Evolutionary conservation across 2,888 invertebrate genomes (phyloP).

Genomic region (Crossocerus cetratus): DNA sequence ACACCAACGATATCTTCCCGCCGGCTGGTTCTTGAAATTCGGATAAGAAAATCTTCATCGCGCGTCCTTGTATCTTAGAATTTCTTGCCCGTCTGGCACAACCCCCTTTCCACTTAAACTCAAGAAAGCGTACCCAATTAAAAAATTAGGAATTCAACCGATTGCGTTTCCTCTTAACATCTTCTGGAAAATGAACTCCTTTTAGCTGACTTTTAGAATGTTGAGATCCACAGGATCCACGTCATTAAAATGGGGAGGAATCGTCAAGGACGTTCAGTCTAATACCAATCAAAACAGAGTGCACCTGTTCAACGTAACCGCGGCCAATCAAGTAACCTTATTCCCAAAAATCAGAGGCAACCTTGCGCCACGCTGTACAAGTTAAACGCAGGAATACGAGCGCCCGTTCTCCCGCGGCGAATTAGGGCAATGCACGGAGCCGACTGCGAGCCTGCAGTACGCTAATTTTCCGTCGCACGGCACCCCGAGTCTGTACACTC

Average conservation of each 20-base stretch:
- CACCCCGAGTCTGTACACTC: too few species aligned
- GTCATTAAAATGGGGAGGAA: too few species aligned
- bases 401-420: constrained; percentile 32
- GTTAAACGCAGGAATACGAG: constrained; percentile 24
- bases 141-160: too few species aligned
- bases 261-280: too few species aligned
- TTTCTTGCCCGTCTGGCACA: constrained; percentile 13
- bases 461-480: too few species aligned
- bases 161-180: too few species aligned
- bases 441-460: too few species aligned
- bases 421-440: constrained; percentile 23
- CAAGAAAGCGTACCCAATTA: not conserved
- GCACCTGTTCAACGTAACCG: too few species aligned
- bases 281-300: too few species aligned
- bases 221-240: too few species aligned
- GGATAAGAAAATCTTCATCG: constrained; percentile 45
- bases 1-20: constrained; percentile 26
- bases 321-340: constrained; percentile 23
- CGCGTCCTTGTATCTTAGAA: not conserved
- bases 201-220: too few species aligned
- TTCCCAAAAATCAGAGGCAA: constrained; percentile 31
- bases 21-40: constrained; percentile 39
- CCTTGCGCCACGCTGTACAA: not conserved
- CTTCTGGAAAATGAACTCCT: too few species aligned
- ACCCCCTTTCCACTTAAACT: not conserved